phyloP scores from a whole-genome alignment of 1,140 invertebrate genomes.

The Nixonia krombeini region DNA sequence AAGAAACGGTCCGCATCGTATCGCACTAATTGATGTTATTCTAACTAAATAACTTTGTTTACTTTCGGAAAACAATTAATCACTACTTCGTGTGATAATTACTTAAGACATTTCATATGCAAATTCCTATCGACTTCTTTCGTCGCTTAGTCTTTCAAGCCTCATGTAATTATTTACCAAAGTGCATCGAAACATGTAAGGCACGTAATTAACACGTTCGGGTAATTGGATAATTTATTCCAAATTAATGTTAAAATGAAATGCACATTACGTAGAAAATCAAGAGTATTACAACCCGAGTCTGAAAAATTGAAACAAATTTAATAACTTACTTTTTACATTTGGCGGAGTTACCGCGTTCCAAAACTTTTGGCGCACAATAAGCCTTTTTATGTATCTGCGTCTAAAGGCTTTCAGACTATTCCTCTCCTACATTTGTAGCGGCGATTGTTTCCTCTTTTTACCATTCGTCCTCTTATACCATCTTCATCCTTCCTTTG shows the following conservation, averaged over 20 bases:
- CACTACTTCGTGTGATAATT: no score
- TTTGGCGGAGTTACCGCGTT: background rate
- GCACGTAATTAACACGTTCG: constrained; percentile 24
- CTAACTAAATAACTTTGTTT: constrained; percentile 33
- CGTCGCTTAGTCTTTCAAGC: no score
- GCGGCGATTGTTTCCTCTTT: constrained; percentile 27
- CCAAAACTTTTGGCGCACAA: constrained; percentile 19
- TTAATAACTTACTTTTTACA: background rate
- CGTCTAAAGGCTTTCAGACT: constrained; percentile 27
- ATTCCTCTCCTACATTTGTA: constrained; percentile 32
- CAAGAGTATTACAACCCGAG: no score
- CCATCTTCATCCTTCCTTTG: constrained; percentile 42
- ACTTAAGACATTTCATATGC: no score
- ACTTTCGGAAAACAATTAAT: no score
- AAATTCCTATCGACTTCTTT: no score
- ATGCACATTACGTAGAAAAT: no score
- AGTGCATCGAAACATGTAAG: no score
- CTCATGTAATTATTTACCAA: no score
- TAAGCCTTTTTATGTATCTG: constrained; percentile 12
- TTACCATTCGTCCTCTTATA: constrained; percentile 11
- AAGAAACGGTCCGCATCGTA: constrained; percentile 30
- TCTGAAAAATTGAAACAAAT: constrained; percentile 8
- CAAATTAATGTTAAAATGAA: no score
- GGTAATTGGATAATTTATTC: no score
- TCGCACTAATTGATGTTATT: constrained; percentile 45